These are phyloP conservation scores for Aurelia aurita complex sp. Pacific DNA, from an alignment of 30 jellyfish, hydroid and myxozoan species.

Conservation along the genomic window DNA sequence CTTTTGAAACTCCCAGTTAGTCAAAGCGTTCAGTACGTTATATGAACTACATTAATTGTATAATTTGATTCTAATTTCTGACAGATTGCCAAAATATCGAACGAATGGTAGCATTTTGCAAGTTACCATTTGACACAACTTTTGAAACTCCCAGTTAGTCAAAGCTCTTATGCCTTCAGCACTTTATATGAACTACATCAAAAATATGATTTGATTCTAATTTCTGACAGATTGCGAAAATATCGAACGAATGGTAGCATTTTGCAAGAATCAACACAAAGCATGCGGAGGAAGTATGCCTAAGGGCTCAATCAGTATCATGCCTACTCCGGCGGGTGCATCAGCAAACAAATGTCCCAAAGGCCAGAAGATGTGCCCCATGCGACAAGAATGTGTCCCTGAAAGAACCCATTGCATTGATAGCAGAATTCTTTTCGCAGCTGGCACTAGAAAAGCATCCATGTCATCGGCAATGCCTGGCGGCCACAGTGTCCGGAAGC, in stretches of 20 bases:
- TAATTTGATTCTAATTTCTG: no score
- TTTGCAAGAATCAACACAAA: slow-evolving; percentile 42
- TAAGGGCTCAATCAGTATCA: not conserved
- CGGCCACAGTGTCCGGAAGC: not conserved
- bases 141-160: no score
- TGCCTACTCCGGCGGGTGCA: not conserved
- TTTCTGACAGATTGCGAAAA: slow-evolving; percentile 15
- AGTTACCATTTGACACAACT: not conserved
- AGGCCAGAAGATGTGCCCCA: slow-evolving; percentile 34
- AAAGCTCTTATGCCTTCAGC: no score
- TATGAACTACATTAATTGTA: no score
- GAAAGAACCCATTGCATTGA: slow-evolving; percentile 11
- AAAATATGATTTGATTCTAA: no score
- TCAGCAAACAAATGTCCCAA: slow-evolving; percentile 1
- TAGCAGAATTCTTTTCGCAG: slow-evolving; percentile 11
- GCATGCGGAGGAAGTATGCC: not conserved
- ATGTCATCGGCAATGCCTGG: not conserved
- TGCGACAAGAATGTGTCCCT: slow-evolving; percentile 27
- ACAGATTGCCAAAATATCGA: slow-evolving; percentile 40
- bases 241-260: slow-evolving; percentile 45
- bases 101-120: slow-evolving; percentile 53
- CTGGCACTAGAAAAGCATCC: not conserved
- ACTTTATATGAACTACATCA: no score
- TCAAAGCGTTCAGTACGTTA: no score
- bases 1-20: no score